These are phyloP conservation scores for Isichthys henryi DNA, from an alignment of 2,113 vertebrate species.

Conservation along the genomic window DNA sequence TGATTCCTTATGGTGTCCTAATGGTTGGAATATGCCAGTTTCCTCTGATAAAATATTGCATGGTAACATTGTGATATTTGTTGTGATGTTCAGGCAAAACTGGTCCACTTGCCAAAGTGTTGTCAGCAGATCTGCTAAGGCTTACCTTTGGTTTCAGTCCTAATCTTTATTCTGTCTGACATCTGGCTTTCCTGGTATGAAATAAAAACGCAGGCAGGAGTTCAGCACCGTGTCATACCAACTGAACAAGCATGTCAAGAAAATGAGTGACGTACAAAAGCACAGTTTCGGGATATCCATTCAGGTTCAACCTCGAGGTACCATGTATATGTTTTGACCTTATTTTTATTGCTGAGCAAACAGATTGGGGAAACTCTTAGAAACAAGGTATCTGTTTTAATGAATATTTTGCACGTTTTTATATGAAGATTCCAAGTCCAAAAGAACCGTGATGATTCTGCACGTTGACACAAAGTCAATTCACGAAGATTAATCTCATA, in stretches of 20 bases:
- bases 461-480: neutral
- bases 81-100: neutral
- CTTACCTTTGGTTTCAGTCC: neutral
- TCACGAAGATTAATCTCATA: neutral
- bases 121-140: neutral
- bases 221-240: neutral
- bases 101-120: neutral
- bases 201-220: neutral
- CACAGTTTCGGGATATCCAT: neutral
- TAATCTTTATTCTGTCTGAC: neutral
- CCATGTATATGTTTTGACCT: neutral
- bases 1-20: neutral
- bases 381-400: neutral
- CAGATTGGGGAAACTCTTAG: neutral
- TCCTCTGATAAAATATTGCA: neutral
- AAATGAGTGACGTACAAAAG: neutral
- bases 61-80: neutral
- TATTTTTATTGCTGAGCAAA: neutral
- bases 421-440: neutral
- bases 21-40: neutral
- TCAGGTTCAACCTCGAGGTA: neutral
- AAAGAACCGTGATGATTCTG: neutral
- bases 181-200: neutral
- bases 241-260: neutral
- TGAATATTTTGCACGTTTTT: neutral